Conservation (phyloP, 2,113 vertebrate species). For the Xerus inauris region DNA sequence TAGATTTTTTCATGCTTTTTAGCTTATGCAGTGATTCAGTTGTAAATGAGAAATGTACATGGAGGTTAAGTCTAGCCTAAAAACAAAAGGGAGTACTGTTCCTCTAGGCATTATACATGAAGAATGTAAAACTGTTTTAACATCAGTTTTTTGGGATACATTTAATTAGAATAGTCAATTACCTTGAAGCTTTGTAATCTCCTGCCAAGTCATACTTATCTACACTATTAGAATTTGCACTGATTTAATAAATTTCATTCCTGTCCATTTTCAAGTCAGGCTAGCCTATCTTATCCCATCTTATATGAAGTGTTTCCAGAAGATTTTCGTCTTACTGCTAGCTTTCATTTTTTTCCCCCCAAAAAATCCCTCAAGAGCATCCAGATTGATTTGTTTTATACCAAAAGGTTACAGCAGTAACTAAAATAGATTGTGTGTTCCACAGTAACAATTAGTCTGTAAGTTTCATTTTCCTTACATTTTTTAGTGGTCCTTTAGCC, state of each 20-base stretch:
- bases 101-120: not conserved
- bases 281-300: not conserved
- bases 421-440: not conserved
- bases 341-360: not conserved
- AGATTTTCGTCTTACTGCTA: not conserved
- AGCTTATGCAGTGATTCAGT: not conserved
- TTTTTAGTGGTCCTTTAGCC: not conserved
- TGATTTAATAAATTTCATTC: conserved; percentile 11
- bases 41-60: conserved; percentile 1
- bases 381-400: not conserved
- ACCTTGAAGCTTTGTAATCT: conserved; percentile 3
- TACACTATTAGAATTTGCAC: not conserved
- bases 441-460: not conserved
- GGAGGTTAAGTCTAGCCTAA: not conserved
- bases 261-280: not conserved
- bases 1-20: not conserved
- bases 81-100: not conserved
- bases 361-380: not conserved
- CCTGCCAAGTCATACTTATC: not conserved
- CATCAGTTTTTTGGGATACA: not conserved
- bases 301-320: not conserved
- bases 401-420: not conserved
- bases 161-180: conserved; percentile 42
- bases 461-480: conserved; percentile 17
- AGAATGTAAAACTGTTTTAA: not conserved